These are phyloP conservation scores for Heloderma charlesbogerti DNA, from an alignment of 2,113 vertebrate species.

Conservation along the genomic window DNA sequence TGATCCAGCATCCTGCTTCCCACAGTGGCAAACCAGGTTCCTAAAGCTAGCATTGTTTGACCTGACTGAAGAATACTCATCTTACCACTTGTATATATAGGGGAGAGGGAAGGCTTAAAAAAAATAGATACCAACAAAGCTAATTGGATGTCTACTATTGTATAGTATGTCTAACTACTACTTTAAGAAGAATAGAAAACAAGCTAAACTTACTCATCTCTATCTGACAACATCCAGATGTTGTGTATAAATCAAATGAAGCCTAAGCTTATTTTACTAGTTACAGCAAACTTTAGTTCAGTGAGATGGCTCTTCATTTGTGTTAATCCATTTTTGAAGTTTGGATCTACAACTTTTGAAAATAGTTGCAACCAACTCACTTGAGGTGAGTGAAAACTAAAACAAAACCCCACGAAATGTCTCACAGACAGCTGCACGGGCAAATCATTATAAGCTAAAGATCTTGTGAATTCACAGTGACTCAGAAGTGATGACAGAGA, in stretches of 20 bases:
- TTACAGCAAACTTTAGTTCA: background rate
- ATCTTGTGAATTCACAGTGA: background rate
- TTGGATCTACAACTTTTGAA: background rate
- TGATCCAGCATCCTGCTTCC: background rate
- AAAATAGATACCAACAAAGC: background rate
- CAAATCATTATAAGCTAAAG: background rate
- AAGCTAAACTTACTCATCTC: background rate
- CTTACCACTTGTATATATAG: background rate
- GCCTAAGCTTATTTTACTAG: background rate
- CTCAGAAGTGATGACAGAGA: background rate
- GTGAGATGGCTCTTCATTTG: background rate
- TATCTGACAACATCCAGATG: background rate
- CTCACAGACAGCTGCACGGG: background rate
- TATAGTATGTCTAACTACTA: background rate
- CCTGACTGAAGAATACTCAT: background rate
- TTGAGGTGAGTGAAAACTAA: background rate
- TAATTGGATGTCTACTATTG: background rate
- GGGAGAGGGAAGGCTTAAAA: background rate
- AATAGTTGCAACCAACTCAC: background rate
- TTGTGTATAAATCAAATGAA: background rate
- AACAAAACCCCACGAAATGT: background rate
- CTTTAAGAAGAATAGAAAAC: background rate
- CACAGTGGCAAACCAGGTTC: background rate
- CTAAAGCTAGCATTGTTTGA: background rate
- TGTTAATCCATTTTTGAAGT: conserved; percentile 1